A percentile compares a stretch with the other conserved stretches of the same genome.
Conservation (phyloP, 2,797 vertebrate species). For the Smutsia temminckii region DNA sequence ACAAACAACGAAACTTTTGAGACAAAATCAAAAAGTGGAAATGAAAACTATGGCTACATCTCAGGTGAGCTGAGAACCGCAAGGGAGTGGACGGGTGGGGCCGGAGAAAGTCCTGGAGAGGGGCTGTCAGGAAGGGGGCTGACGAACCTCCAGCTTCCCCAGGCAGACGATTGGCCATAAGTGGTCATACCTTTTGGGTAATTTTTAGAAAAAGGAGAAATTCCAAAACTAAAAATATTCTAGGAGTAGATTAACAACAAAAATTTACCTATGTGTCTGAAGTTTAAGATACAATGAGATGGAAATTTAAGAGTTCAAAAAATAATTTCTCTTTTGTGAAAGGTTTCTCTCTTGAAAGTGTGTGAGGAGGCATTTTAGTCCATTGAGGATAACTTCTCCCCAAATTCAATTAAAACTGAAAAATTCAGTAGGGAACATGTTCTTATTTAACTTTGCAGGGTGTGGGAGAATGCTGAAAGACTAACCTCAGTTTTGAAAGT, state of each 20-base stretch:
- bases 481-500: not conserved
- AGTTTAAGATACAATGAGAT: not conserved
- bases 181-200: not conserved
- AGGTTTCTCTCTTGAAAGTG: not conserved
- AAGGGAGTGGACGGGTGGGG: constrained; percentile 67
- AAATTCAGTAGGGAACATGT: not conserved
- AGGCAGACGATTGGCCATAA: no score
- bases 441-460: no score
- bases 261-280: not conserved
- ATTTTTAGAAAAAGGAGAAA: not conserved
- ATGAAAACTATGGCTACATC: constrained; percentile 81
- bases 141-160: no score
- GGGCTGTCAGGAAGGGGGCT: rapidly evolving
- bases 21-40: constrained; percentile 63
- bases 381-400: no score
- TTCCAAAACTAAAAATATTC: not conserved
- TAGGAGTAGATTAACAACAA: not conserved
- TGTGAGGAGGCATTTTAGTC: not conserved
- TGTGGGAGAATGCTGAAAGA: no score
- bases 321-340: not conserved
- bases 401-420: not conserved
- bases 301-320: not conserved
- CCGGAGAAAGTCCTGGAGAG: rapidly evolving
- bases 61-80: constrained; percentile 68
- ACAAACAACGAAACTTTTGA: constrained; percentile 19